Conservation (phyloP, 1,140 invertebrate genomes). For the Drosophila bipectinata region DNA sequence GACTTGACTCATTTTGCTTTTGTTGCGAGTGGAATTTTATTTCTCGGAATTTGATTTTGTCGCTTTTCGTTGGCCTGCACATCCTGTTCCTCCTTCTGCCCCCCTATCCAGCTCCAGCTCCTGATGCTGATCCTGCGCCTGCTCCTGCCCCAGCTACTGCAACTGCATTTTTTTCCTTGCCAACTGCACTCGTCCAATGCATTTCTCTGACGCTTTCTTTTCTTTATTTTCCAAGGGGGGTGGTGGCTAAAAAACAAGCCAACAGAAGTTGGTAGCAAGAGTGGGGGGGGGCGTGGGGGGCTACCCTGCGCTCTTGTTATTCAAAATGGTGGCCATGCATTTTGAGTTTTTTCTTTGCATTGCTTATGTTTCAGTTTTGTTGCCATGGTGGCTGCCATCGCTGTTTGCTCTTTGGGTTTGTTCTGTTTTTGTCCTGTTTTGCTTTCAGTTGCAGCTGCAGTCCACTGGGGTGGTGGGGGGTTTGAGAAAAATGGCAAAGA, state of each 20-base stretch:
- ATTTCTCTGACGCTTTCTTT: slow-evolving; percentile 65
- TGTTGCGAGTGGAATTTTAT: slow-evolving; percentile 67
- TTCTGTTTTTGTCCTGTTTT: slow-evolving; percentile 61
- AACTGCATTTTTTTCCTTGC: slow-evolving; percentile 70
- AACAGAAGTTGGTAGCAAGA: background rate
- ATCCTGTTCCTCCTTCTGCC: slow-evolving; percentile 18
- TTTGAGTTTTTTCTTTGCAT: slow-evolving; percentile 64
- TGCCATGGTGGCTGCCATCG: slow-evolving; percentile 66
- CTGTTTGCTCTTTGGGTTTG: slow-evolving; percentile 57
- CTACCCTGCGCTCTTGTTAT: slow-evolving; percentile 70
- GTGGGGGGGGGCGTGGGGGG: background rate
- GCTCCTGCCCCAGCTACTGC: slow-evolving; percentile 46
- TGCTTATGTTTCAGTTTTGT: slow-evolving; percentile 74
- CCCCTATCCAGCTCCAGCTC: slow-evolving; percentile 5
- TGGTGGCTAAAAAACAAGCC: background rate
- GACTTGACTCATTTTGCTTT: slow-evolving; percentile 54
- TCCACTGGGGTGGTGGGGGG: background rate
- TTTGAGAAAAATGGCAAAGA: slow-evolving; percentile 13
- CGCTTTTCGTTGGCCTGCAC: slow-evolving; percentile 51
- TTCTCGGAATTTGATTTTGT: slow-evolving; percentile 81
- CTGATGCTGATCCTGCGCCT: slow-evolving; percentile 37
- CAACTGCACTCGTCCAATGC: slow-evolving; percentile 73
- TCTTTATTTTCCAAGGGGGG: slow-evolving; percentile 32
- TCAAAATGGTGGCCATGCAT: slow-evolving; percentile 81
- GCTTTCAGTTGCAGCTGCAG: slow-evolving; percentile 55